Conservation (phyloP, 2,888 invertebrate species). For the Teleogryllus oceanicus region DNA sequence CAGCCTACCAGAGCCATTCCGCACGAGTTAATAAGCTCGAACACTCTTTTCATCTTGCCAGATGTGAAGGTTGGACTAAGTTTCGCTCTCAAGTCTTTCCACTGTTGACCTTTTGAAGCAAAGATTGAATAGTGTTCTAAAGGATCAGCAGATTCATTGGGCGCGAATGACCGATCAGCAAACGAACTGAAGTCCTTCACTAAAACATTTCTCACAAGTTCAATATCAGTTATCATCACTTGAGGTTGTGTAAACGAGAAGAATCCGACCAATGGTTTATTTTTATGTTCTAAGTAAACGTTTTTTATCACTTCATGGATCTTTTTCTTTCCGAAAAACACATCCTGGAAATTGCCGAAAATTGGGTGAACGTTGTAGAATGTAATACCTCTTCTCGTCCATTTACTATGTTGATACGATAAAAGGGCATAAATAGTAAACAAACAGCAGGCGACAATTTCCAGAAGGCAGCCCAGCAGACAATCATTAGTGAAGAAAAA, state of each 20-base stretch:
- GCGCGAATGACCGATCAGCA: conserved; percentile 27
- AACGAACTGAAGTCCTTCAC: conserved; percentile 32
- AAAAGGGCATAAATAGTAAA: no score
- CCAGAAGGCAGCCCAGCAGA: no score
- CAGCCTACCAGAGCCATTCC: conserved; percentile 47
- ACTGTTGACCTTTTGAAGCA: conserved; percentile 50
- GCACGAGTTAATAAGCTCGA: conserved; percentile 51
- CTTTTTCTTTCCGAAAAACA: neutral
- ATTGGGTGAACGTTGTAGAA: neutral
- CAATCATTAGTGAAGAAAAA: no score
- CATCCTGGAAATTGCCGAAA: neutral
- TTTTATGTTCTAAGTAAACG: neutral
- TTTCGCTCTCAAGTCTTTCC: conserved; percentile 53
- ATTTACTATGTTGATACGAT: neutral
- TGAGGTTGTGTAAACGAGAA: conserved; percentile 37
- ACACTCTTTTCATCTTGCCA: conserved; percentile 55
- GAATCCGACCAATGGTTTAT: neutral
- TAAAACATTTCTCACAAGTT: conserved; percentile 25
- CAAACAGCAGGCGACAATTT: no score
- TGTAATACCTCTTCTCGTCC: neutral
- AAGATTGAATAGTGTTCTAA: conserved; percentile 48
- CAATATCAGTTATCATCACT: conserved; percentile 22
- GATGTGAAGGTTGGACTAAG: conserved; percentile 55
- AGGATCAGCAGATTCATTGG: conserved; percentile 43
- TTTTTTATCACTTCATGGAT: neutral